phyloP scores from a whole-genome alignment of 2,888 invertebrate species.

The Synanthedon andrenaeformis region DNA sequence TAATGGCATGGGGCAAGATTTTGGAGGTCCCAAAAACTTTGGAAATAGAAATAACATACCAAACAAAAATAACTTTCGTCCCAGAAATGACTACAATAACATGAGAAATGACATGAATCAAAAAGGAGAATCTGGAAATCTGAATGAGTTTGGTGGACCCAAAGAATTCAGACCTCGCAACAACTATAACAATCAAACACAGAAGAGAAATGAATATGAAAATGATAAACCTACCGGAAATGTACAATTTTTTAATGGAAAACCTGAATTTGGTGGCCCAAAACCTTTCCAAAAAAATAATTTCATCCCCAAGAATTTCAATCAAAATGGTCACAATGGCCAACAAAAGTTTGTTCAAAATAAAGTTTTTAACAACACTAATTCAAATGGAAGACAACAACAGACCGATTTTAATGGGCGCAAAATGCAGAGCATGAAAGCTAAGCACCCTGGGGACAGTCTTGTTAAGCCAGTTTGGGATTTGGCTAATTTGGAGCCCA shows the following conservation, averaged over 20 bases:
- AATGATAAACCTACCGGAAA: constrained; percentile 42
- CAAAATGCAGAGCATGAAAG: constrained; percentile 73
- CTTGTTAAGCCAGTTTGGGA: constrained; percentile 90
- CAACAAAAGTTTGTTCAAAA: constrained; percentile 49
- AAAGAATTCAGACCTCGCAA: constrained; percentile 56
- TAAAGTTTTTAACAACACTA: constrained; percentile 30
- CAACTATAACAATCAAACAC: constrained; percentile 46
- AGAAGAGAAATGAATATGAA: constrained; percentile 50
- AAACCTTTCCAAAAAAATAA: constrained; percentile 54
- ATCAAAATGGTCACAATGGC: constrained; percentile 31
- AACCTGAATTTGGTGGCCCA: constrained; percentile 59
- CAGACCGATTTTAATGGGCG: constrained; percentile 55
- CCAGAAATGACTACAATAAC: constrained; percentile 62
- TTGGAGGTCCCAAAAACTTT: constrained; percentile 64
- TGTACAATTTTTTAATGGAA: constrained; percentile 58
- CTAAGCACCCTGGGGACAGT: constrained; percentile 78
- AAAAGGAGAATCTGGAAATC: constrained; percentile 49
- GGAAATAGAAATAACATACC: constrained; percentile 53
- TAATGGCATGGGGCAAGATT: constrained; percentile 47
- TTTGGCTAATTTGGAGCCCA: constrained; percentile 77
- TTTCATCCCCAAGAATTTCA: constrained; percentile 49
- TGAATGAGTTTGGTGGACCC: constrained; percentile 61
- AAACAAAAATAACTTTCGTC: constrained; percentile 56
- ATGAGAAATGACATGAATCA: constrained; percentile 50
- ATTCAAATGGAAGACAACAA: constrained; percentile 41